Conservation (phyloP, 2,113 vertebrate genomes). For the Pleuronectes platessa region DNA sequence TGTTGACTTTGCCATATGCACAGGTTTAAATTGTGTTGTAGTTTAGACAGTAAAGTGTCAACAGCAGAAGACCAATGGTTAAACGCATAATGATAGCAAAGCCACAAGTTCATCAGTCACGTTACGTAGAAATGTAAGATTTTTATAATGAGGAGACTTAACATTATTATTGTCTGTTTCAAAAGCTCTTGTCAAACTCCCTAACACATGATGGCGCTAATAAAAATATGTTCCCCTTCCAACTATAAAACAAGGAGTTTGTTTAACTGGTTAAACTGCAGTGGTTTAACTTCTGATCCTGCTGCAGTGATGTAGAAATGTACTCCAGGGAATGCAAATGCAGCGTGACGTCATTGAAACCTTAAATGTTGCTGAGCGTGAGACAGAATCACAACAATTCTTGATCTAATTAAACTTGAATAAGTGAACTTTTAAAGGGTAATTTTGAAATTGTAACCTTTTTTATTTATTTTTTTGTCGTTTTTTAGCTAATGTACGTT, state of each 20-base stretch:
- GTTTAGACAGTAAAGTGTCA: neutral
- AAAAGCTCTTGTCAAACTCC: neutral
- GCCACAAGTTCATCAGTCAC: too few relatives aligned
- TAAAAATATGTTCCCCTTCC: neutral
- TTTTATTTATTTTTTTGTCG: too few relatives aligned
- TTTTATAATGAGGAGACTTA: too few relatives aligned
- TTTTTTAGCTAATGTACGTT: neutral
- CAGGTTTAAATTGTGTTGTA: neutral
- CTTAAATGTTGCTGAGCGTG: neutral
- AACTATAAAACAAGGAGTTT: neutral
- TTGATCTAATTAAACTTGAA: too few relatives aligned
- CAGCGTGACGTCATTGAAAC: neutral
- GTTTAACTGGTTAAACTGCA: neutral
- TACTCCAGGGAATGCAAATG: neutral
- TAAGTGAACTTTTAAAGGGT: neutral
- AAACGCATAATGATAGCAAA: neutral
- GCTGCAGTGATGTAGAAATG: neutral
- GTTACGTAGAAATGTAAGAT: too few relatives aligned
- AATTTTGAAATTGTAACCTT: neutral
- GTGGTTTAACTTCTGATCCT: neutral
- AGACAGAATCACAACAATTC: neutral
- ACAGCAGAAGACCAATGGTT: neutral
- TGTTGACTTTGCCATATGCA: too few relatives aligned
- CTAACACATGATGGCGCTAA: neutral
- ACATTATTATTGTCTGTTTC: neutral